A percentile compares a stretch with the other conserved stretches of the same genome.
Conservation (phyloP, 1,140 invertebrate species). For the Oryctes rhinoceros region DNA sequence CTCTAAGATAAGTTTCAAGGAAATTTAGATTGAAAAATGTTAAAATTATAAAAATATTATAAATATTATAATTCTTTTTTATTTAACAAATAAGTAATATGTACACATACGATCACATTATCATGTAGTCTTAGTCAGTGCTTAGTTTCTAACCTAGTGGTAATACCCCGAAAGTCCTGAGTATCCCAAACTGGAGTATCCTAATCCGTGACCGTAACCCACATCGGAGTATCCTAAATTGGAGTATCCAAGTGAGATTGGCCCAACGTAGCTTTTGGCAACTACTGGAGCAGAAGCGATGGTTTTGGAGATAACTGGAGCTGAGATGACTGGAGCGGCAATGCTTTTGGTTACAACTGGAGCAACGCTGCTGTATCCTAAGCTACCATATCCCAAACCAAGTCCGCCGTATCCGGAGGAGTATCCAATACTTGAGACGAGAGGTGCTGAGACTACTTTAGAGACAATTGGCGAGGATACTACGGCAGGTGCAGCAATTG, state of each 20-base stretch:
- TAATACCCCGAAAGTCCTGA: too few relatives aligned
- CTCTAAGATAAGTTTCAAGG: too few relatives aligned
- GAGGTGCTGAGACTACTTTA: constrained; percentile 2
- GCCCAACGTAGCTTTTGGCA: background rate
- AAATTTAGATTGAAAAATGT: too few relatives aligned
- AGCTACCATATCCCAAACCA: background rate
- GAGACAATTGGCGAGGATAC: background rate
- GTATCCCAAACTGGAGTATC: background rate
- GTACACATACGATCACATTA: too few relatives aligned
- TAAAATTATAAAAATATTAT: too few relatives aligned
- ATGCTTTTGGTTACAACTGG: constrained; percentile 14
- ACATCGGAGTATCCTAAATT: too few relatives aligned
- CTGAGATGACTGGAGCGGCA: background rate
- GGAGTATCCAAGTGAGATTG: background rate
- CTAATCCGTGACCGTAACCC: background rate
- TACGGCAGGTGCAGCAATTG: background rate
- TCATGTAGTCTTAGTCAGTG: too few relatives aligned
- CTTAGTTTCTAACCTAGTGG: too few relatives aligned
- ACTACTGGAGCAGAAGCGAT: background rate
- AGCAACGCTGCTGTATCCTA: constrained; percentile 19
- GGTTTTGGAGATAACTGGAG: background rate
- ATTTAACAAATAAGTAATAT: too few relatives aligned
- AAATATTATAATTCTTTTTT: too few relatives aligned
- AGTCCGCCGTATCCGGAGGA: background rate
- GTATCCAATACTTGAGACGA: background rate